Conservation (phyloP, 2,888 invertebrate genomes). For the Apamea crenata region DNA sequence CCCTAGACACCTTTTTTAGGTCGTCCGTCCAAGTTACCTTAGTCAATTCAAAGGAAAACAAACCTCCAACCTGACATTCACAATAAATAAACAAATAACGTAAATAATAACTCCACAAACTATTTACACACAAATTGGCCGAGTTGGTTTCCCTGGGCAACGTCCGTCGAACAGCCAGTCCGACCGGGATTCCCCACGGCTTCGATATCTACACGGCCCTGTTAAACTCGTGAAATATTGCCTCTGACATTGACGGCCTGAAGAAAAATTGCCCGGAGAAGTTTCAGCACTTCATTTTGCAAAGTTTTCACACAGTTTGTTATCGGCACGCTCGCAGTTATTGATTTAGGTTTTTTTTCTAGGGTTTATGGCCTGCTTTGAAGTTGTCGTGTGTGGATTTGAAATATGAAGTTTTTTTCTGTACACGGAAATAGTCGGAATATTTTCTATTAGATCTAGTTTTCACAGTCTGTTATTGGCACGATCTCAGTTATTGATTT, state of each 20-base stretch:
- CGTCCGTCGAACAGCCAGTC: slow-evolving; percentile 27
- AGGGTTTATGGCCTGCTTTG: slow-evolving; percentile 41
- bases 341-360: slow-evolving; percentile 65
- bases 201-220: slow-evolving; percentile 60
- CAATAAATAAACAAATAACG: slow-evolving; percentile 17
- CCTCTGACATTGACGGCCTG: slow-evolving; percentile 81
- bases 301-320: slow-evolving; percentile 68
- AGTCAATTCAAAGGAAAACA: not conserved
- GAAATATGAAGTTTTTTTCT: not conserved
- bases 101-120: slow-evolving; percentile 38
- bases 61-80: not conserved
- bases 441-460: slow-evolving; percentile 42
- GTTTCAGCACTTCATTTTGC: slow-evolving; percentile 75
- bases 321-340: slow-evolving; percentile 65
- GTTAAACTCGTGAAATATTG: slow-evolving; percentile 82
- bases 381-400: not conserved
- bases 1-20: no score
- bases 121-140: slow-evolving; percentile 56
- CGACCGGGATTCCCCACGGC: slow-evolving; percentile 58
- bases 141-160: slow-evolving; percentile 39
- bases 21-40: no score
- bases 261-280: slow-evolving; percentile 83
- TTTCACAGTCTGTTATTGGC: slow-evolving; percentile 44
- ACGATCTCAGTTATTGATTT: slow-evolving; percentile 17
- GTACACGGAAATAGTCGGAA: not conserved